Base-by-base conservation (phyloP, 1,140 invertebrate species). In the Trichonephila inaurata region DNA sequence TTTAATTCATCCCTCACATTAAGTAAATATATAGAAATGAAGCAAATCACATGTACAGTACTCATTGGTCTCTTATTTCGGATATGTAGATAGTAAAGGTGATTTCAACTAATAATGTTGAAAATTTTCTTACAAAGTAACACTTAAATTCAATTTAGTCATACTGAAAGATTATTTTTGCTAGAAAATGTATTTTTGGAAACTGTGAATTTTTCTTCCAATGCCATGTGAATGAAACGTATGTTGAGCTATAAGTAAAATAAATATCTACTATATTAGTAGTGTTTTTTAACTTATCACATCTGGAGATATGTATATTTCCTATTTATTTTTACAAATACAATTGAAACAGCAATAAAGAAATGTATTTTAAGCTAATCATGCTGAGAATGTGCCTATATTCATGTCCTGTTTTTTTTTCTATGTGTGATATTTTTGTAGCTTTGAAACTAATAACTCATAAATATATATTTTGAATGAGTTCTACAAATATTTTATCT, bases 291-390 rank as follows among this genome's bases (percentile, higher is more conserved):
- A 77, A 85, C 82, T 60, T 60, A n/a, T 58, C 7, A 60, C 21
- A 24, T 60, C 44, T 85, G 24, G n/a, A 60, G 51, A 60, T 85
- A 28, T 24, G 24, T 28, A 58, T 85, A 28, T 85, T n/a, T 58
- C 83, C 21, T 60, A 21, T 19, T 77, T 85, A 61, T 85, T 85
- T 85, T 85, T 85, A 61, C 83, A 60, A 81, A 60, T 24, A 28
- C 83, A 77, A 33, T 24, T 85, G 19, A n/a, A 83, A n/a, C 83
- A 85, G 83, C 83, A 85, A 85, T 85, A 85, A 85, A 60, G n/a
- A 16, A 85, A 14, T 83, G 28, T 81, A 81, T 33, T 40, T 85
- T 51, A 51, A 51, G 51, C 24, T 85, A 24, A 24, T 85, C 72
- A 85, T 85, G 83, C 58, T n/a, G 24, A 60, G 60, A 58, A 85